Evolutionary conservation across 2,888 invertebrate species (phyloP).

Genomic region (Ichneumoninae sp.): DNA sequence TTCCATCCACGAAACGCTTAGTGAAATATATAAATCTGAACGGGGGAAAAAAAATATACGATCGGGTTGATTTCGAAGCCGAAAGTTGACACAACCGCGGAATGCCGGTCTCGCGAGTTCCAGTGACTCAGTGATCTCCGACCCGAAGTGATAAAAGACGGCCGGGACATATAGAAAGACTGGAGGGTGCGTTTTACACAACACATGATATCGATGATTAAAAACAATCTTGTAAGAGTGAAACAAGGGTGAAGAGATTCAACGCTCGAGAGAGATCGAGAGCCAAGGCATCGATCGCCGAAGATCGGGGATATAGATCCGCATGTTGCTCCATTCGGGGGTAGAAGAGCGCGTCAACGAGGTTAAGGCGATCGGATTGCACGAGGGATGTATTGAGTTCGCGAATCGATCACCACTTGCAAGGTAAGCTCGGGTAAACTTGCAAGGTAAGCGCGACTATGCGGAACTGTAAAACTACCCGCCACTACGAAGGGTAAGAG

Average conservation of each 20-base stretch:
- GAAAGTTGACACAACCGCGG: background rate
- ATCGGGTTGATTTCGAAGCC: background rate
- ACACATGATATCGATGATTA: background rate
- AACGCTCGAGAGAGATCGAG: background rate
- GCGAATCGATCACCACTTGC: slow-evolving; percentile 60
- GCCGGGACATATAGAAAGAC: background rate
- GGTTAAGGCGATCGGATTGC: slow-evolving; percentile 28
- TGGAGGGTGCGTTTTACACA: background rate
- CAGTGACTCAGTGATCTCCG: slow-evolving; percentile 35
- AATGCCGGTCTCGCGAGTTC: slow-evolving; percentile 45
- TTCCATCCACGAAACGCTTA: background rate
- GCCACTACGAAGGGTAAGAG: background rate
- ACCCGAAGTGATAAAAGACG: background rate
- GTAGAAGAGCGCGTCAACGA: slow-evolving; percentile 48
- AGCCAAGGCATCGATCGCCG: background rate
- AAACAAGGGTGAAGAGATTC: background rate
- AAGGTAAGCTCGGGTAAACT: slow-evolving; percentile 47
- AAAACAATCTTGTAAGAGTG: background rate
- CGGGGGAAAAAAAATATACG: background rate
- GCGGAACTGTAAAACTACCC: background rate
- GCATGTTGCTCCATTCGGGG: slow-evolving; percentile 53
- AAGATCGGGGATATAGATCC: slow-evolving; percentile 35
- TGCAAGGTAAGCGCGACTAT: slow-evolving; percentile 47
- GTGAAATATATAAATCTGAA: background rate
- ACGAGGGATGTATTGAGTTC: slow-evolving; percentile 63